A percentile compares a stretch with the other conserved stretches of the same genome.
phyloP scores from a whole-genome alignment of 2,888 invertebrate species.

The Lithophane socia region DNA sequence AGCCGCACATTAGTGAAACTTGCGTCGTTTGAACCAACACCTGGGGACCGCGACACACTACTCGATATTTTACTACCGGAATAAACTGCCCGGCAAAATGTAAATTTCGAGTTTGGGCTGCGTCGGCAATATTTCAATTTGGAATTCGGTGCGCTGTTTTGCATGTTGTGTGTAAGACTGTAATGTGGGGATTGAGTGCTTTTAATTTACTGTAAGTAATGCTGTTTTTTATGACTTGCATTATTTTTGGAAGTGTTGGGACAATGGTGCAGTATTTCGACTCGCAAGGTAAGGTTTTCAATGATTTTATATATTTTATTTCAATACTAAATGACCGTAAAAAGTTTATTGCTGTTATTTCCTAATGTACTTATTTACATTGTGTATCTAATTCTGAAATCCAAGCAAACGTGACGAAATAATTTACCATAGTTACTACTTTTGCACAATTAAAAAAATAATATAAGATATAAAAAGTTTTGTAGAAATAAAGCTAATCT shows the following conservation, averaged over 20 bases:
- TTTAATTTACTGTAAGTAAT: conserved; percentile 27
- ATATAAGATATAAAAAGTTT: no score
- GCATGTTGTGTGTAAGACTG: conserved; percentile 50
- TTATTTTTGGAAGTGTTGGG: neutral
- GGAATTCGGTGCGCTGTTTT: conserved; percentile 70
- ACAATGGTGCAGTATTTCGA: neutral
- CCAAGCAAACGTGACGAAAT: neutral
- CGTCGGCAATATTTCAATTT: conserved; percentile 72
- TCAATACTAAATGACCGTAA: neutral
- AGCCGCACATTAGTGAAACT: conserved; percentile 89
- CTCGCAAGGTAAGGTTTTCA: neutral
- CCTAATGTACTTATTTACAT: neutral
- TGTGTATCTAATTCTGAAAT: conserved; percentile 14
- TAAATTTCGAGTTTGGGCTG: conserved; percentile 77
- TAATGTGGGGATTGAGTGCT: conserved; percentile 36
- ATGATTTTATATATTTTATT: neutral
- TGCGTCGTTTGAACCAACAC: conserved; percentile 86
- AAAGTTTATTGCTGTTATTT: neutral
- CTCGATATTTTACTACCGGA: conserved; percentile 84
- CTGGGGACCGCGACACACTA: conserved; percentile 83
- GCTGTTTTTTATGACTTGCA: neutral
- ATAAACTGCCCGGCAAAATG: conserved; percentile 80
- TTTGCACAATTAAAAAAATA: no score
- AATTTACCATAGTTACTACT: neutral
- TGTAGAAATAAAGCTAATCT: neutral